phyloP scores from a whole-genome alignment of 2,113 vertebrate species.

The Numenius arquata region DNA sequence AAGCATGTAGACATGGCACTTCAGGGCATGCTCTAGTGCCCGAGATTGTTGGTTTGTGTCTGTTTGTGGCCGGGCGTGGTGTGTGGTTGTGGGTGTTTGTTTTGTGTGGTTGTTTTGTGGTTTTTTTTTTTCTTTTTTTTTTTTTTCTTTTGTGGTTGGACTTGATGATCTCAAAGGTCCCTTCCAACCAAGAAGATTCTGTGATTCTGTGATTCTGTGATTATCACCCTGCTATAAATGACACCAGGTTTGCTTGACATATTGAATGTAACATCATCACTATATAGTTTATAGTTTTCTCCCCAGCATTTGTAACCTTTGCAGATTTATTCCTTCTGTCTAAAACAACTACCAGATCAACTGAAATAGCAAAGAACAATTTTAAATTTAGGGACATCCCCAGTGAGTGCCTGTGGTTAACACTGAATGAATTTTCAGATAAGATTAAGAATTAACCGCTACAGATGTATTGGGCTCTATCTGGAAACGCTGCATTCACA shows the following conservation, averaged over 20 bases:
- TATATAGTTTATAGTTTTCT: conserved; percentile 10
- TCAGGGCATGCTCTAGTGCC: too few species aligned
- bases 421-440: neutral
- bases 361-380: conserved; percentile 1
- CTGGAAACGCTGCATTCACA: neutral
- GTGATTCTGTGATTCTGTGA: too few species aligned
- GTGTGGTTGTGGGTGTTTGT: too few species aligned
- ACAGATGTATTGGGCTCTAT: neutral
- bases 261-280: neutral
- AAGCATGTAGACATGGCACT: too few species aligned
- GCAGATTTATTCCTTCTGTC: conserved; percentile 5
- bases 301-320: neutral
- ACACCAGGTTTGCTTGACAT: neutral
- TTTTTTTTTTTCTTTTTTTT: too few species aligned
- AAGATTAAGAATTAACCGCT: neutral
- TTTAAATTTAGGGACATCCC: neutral
- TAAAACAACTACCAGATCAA: neutral
- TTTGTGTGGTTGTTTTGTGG: too few species aligned
- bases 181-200: too few species aligned
- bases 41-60: too few species aligned
- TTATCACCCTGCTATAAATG: neutral
- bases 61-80: too few species aligned
- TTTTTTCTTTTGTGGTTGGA: too few species aligned
- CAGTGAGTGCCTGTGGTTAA: neutral
- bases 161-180: too few species aligned